These are phyloP conservation scores for Nomia melanderi DNA, from an alignment of 1,140 invertebrate genomes.

Conservation along the genomic window DNA sequence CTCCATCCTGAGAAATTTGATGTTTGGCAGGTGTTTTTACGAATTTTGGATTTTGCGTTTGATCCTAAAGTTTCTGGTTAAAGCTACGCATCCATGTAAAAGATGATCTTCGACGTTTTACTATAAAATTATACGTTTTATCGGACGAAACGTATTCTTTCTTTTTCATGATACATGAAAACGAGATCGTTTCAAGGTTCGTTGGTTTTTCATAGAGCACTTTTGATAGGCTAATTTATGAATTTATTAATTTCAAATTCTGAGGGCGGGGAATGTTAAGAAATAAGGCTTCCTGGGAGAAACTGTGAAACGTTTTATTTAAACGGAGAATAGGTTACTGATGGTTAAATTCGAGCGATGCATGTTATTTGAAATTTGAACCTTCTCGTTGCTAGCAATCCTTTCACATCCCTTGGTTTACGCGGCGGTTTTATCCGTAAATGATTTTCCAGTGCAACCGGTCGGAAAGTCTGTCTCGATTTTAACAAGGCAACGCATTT, in stretches of 20 bases:
- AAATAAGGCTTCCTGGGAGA: not conserved
- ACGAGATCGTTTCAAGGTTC: not conserved
- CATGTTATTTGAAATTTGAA: too few species aligned
- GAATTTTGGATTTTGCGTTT: too few species aligned
- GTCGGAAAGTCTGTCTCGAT: not conserved
- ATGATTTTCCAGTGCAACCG: not conserved
- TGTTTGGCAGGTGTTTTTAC: too few species aligned
- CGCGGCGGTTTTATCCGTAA: not conserved
- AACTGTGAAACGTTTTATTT: not conserved
- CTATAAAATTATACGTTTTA: slow-evolving; percentile 1
- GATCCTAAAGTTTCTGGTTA: too few species aligned
- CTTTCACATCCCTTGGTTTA: not conserved
- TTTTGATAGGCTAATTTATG: too few species aligned
- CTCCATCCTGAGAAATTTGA: too few species aligned
- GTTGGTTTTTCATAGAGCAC: not conserved
- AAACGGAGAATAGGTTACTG: too few species aligned
- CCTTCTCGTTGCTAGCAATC: not conserved
- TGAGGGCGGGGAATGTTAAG: too few species aligned
- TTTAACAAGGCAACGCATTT: not conserved
- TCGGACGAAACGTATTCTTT: not conserved
- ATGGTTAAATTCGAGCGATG: too few species aligned
- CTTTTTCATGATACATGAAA: not conserved
- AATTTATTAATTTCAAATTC: too few species aligned
- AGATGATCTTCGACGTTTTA: not conserved
- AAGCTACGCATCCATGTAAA: too few species aligned